Conservation (phyloP, 2,113 vertebrate genomes). For the Acrocephalus arundinaceus region DNA sequence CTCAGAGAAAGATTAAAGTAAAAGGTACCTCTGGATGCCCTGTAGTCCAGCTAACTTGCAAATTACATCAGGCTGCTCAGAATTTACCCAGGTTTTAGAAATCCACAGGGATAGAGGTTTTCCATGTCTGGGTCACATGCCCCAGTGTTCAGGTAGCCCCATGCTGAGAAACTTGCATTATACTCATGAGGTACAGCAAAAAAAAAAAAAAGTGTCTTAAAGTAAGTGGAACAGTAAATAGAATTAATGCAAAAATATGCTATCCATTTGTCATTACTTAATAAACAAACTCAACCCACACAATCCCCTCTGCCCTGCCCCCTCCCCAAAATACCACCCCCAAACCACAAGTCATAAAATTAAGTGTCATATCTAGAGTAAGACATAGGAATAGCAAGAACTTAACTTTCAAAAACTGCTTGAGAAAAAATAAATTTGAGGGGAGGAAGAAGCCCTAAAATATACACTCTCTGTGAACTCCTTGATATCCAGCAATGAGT, state of each 20-base stretch:
- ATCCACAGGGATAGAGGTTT: not conserved
- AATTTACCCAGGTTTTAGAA: not conserved
- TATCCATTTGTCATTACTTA: not conserved
- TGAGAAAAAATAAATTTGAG: not conserved
- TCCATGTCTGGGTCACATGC: not conserved
- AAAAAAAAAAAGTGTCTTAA: not conserved
- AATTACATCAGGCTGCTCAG: not conserved
- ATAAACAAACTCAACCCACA: not conserved
- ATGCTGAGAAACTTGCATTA: not conserved
- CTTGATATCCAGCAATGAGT: not conserved
- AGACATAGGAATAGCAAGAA: not conserved
- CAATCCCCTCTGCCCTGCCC: fast-evolving
- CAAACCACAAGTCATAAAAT: not conserved
- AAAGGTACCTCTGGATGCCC: not conserved
- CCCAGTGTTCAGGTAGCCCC: not conserved
- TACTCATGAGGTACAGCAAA: not conserved
- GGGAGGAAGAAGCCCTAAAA: not conserved
- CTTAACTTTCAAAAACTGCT: not conserved
- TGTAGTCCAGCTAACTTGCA: not conserved
- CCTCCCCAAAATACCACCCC: fast-evolving
- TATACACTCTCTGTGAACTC: not conserved
- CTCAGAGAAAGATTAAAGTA: not conserved
- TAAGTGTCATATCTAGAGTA: not conserved
- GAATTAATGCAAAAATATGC: not conserved
- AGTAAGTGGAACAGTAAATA: not conserved